phyloP scores from a whole-genome alignment of 2,797 vertebrate species.

The Synaphobranchus kaupii region DNA sequence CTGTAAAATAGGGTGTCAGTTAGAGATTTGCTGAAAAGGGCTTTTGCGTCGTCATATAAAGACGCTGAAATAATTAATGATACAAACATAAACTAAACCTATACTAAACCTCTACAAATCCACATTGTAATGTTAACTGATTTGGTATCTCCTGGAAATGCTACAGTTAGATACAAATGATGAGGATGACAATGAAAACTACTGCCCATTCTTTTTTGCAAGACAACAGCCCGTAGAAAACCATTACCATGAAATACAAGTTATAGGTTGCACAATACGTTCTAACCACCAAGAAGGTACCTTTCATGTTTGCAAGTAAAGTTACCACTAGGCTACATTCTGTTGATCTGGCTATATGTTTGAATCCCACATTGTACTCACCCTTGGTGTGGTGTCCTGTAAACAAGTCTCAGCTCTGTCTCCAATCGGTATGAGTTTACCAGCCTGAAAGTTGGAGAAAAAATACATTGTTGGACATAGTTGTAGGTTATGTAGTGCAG shows the following conservation, averaged over 20 bases:
- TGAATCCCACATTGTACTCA: conserved; percentile 55
- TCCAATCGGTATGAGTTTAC: conserved; percentile 65
- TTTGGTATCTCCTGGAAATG: neutral
- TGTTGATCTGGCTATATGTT: neutral
- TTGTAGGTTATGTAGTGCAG: neutral
- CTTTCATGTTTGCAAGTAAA: neutral
- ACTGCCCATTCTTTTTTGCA: neutral
- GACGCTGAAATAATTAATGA: neutral
- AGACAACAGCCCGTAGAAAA: neutral
- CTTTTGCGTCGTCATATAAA: neutral
- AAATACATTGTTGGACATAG: neutral
- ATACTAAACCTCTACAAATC: neutral
- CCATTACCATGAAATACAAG: neutral
- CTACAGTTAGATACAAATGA: neutral
- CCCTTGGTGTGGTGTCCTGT: conserved; percentile 67
- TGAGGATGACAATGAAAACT: neutral
- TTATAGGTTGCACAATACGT: neutral
- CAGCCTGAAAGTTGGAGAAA: conserved; percentile 67
- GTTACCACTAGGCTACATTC: neutral
- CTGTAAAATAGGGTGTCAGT: conserved; percentile 59
- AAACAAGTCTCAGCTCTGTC: conserved; percentile 67
- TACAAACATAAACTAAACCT: neutral
- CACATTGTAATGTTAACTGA: neutral
- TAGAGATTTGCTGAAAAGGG: neutral
- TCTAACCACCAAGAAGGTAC: neutral